Percentiles rank a stretch among this genome's conserved stretches.
Evolutionary conservation across 1,140 invertebrate species (phyloP).

Genomic region (Apis dorsata): DNA sequence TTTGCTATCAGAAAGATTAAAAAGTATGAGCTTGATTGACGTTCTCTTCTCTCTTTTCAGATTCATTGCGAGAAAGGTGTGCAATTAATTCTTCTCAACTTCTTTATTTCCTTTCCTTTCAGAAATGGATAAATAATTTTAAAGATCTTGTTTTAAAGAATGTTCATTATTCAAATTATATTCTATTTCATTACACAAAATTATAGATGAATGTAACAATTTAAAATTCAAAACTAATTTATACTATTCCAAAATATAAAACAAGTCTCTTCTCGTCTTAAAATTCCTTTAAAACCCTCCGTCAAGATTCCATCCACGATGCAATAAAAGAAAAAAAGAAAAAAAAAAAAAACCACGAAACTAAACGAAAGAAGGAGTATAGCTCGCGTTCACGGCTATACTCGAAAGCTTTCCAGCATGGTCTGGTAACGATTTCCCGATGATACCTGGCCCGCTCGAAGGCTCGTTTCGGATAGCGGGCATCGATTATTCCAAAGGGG

Average conservation of each 20-base stretch:
- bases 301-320: not conserved
- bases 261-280: not conserved
- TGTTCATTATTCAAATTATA: no score
- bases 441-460: constrained; percentile 15
- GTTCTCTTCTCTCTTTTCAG: not conserved
- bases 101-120: no score
- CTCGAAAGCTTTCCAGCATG: not conserved
- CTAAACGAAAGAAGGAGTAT: no score
- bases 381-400: not conserved
- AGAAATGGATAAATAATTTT: no score
- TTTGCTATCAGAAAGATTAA: not conserved
- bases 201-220: no score
- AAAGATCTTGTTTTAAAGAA: no score
- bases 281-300: not conserved
- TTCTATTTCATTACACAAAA: no score
- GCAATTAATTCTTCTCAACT: no score
- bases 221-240: no score
- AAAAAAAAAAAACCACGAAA: not conserved
- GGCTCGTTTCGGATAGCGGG: constrained; percentile 10
- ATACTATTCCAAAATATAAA: no score
- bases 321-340: not conserved
- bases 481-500: constrained; percentile 49
- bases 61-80: not conserved
- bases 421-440: constrained; percentile 38
- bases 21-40: not conserved